A percentile compares a stretch with the other conserved stretches of the same genome.
Evolutionary conservation across 2,113 vertebrate genomes (phyloP).

Genomic region (Puntigrus tetrazona): DNA sequence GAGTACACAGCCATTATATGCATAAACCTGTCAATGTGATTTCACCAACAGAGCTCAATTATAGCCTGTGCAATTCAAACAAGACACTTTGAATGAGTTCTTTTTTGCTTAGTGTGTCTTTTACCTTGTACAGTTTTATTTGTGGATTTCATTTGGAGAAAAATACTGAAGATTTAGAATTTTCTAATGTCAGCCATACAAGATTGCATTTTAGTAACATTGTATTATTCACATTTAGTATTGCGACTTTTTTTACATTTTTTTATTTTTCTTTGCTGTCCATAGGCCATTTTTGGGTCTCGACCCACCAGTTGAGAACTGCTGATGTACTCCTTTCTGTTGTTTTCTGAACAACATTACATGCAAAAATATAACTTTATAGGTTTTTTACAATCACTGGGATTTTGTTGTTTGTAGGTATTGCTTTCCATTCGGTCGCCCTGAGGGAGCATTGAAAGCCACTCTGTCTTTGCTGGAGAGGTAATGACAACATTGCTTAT

Average conservation of each 20-base stretch:
- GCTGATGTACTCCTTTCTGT: neutral
- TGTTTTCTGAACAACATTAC: conserved; percentile 21
- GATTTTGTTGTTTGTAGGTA: conserved; percentile 79
- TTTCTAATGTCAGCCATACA: neutral
- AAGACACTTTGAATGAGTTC: neutral
- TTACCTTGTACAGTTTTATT: neutral
- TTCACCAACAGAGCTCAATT: conserved; percentile 6
- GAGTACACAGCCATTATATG: neutral
- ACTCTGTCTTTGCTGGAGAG: conserved; percentile 95
- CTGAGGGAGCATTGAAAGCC: conserved; percentile 97
- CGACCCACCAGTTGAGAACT: neutral
- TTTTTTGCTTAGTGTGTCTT: neutral
- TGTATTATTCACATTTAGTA: neutral
- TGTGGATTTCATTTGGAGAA: neutral
- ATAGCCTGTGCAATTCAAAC: neutral
- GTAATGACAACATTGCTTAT: conserved; percentile 68
- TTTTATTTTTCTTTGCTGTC: neutral
- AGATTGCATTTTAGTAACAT: neutral
- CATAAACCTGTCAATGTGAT: neutral
- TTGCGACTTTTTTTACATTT: no score
- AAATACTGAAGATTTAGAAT: no score
- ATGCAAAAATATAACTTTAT: neutral
- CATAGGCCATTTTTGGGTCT: neutral
- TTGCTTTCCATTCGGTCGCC: conserved; percentile 98
- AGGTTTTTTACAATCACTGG: neutral